Conservation (phyloP, 2,113 vertebrate genomes). For the Sinocyclocheilus grahami region DNA sequence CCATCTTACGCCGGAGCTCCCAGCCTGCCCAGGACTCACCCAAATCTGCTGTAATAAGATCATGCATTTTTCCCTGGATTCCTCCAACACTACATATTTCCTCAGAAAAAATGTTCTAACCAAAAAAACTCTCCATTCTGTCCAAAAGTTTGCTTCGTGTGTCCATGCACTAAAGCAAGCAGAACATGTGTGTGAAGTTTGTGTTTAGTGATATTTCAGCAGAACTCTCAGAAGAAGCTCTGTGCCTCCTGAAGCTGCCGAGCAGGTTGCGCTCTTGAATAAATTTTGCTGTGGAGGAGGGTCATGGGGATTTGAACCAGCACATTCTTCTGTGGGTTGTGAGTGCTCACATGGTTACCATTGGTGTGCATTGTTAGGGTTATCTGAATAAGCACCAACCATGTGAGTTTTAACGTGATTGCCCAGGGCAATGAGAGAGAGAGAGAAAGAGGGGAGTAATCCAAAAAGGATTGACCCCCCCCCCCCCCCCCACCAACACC, state of each 20-base stretch:
- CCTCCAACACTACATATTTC: slow-evolving; percentile 34
- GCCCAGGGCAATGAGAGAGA: slow-evolving; percentile 81
- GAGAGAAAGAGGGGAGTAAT: slow-evolving; percentile 69
- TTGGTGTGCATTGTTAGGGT: slow-evolving; percentile 88
- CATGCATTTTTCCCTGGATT: slow-evolving; percentile 36
- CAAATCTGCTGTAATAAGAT: slow-evolving; percentile 54
- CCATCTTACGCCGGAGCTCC: slow-evolving; percentile 60
- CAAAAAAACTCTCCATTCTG: not conserved
- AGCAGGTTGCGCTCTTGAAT: slow-evolving; percentile 91
- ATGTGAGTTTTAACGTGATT: slow-evolving; percentile 89
- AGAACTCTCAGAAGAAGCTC: slow-evolving; percentile 77
- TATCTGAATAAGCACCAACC: slow-evolving; percentile 96
- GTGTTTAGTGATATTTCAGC: slow-evolving; percentile 79
- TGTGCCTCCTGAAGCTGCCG: slow-evolving; percentile 78
- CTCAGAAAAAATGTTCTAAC: not conserved
- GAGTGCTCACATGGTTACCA: slow-evolving; percentile 99
- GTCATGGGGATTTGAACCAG: slow-evolving; percentile 91
- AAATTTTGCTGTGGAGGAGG: slow-evolving; percentile 85
- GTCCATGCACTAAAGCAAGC: not conserved
- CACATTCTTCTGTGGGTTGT: slow-evolving; percentile 96
- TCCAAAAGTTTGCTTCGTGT: slow-evolving; percentile 19
- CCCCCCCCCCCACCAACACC: slow-evolving; percentile 64
- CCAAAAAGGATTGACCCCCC: slow-evolving; percentile 76
- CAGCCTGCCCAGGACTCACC: slow-evolving; percentile 36
- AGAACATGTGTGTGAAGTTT: not conserved